Conservation (phyloP, 2,113 vertebrate species). For the Channa maculata region DNA sequence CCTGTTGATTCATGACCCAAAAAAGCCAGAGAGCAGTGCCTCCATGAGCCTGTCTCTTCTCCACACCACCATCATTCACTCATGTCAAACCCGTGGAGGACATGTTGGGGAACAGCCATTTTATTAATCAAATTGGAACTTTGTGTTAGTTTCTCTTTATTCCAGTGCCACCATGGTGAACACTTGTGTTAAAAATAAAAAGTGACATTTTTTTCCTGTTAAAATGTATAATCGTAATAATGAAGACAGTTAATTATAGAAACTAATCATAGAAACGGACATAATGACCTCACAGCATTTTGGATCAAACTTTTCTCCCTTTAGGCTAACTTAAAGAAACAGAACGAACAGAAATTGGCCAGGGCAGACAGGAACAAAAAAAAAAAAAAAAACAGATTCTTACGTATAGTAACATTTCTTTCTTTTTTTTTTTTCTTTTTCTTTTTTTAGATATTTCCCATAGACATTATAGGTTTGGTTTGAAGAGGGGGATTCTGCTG, state of each 20-base stretch:
- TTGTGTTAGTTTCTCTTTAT: conserved; percentile 85
- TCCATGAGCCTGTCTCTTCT: neutral
- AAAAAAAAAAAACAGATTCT: conserved; percentile 62
- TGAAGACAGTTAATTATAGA: conserved; percentile 79
- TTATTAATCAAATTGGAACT: conserved; percentile 85
- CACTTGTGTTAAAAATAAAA: conserved; percentile 83
- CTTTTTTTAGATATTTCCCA: conserved; percentile 75
- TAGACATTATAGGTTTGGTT: conserved; percentile 78
- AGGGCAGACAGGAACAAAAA: conserved; percentile 75
- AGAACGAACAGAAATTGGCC: conserved; percentile 72
- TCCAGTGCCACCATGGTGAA: conserved; percentile 83
- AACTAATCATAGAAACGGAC: conserved; percentile 82
- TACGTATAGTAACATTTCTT: conserved; percentile 72
- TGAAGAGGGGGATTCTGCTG: conserved; percentile 78
- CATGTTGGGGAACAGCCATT: conserved; percentile 83
- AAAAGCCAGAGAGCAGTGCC: neutral
- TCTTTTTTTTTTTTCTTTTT: conserved; percentile 35
- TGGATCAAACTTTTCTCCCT: conserved; percentile 79
- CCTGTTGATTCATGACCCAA: neutral
- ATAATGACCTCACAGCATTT: conserved; percentile 83
- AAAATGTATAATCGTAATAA: conserved; percentile 79
- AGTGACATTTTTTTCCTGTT: conserved; percentile 75
- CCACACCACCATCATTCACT: conserved; percentile 60
- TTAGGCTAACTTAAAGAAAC: conserved; percentile 69
- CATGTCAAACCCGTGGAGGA: conserved; percentile 72